Evolutionary conservation across 2,888 invertebrate species (phyloP).

Genomic region (Lycophotia porphyrea): DNA sequence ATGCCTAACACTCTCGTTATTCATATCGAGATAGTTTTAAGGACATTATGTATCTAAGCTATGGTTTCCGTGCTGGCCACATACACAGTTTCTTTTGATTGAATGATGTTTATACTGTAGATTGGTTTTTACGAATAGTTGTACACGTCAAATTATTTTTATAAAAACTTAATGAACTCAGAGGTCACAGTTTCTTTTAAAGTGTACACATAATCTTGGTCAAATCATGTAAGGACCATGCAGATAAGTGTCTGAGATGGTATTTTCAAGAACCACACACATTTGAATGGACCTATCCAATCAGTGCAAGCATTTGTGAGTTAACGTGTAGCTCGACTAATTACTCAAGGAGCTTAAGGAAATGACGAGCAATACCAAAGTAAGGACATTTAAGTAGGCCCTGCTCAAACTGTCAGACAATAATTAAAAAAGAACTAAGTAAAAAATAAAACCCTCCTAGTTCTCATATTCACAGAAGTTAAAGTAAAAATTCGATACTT

Average conservation of each 20-base stretch:
- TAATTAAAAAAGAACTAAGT: neutral
- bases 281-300: neutral
- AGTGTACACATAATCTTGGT: neutral
- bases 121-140: neutral
- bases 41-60: conserved; percentile 8
- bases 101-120: neutral
- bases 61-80: conserved; percentile 40
- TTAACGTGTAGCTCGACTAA: neutral
- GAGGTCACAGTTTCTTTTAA: neutral
- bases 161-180: neutral
- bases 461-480: neutral
- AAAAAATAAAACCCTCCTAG: neutral
- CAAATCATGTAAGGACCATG: neutral
- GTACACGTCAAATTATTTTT: neutral
- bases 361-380: neutral
- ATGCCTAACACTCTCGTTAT: neutral
- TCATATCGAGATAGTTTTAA: conserved; percentile 10
- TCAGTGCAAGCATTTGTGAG: neutral
- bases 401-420: neutral
- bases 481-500: neutral
- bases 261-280: neutral
- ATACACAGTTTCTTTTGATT: neutral
- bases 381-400: neutral
- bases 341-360: neutral
- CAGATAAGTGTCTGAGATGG: neutral